A percentile compares a stretch with the other conserved stretches of the same genome.
Evolutionary conservation across 2,888 invertebrate species (phyloP).

Genomic region (Anoncus sp.): DNA sequence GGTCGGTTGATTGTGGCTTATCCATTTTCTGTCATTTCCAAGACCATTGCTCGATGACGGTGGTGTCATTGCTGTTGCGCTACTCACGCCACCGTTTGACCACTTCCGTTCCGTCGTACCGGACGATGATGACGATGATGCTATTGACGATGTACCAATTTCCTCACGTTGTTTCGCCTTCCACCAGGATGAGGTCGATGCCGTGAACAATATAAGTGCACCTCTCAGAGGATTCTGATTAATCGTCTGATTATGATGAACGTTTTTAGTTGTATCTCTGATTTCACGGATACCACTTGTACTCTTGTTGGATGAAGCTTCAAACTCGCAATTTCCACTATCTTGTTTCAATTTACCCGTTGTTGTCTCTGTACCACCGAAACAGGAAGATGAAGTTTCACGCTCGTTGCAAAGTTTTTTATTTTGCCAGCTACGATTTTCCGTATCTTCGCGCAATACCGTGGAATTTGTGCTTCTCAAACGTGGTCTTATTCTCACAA

Average conservation of each 20-base stretch:
- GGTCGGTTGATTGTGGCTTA: slow-evolving; percentile 59
- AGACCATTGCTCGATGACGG: slow-evolving; percentile 56
- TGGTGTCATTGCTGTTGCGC: slow-evolving; percentile 67
- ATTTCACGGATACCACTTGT: slow-evolving; percentile 62
- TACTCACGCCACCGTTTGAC: slow-evolving; percentile 68
- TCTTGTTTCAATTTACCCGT: slow-evolving; percentile 60
- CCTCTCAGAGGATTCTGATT: slow-evolving; percentile 78
- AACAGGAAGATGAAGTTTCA: slow-evolving; percentile 69
- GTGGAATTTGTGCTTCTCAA: slow-evolving; percentile 79
- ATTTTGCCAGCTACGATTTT: slow-evolving; percentile 64
- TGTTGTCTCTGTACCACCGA: slow-evolving; percentile 49
- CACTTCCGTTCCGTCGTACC: slow-evolving; percentile 79
- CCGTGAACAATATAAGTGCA: slow-evolving; percentile 79
- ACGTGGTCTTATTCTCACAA: slow-evolving; percentile 78
- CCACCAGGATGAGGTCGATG: slow-evolving; percentile 82
- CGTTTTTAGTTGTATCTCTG: slow-evolving; percentile 71
- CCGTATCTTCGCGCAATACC: slow-evolving; percentile 75
- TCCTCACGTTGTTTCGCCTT: slow-evolving; percentile 80
- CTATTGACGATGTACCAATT: slow-evolving; percentile 63
- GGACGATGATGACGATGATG: slow-evolving; percentile 71
- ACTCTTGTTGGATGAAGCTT: slow-evolving; percentile 70
- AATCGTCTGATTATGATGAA: slow-evolving; percentile 35
- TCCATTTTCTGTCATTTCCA: slow-evolving; percentile 67
- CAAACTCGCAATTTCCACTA: slow-evolving; percentile 71
- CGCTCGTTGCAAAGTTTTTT: slow-evolving; percentile 70